Evolutionary conservation across 2,888 invertebrate genomes (phyloP), one percentile per base, ranked within the genome.

Genomic region (Meta bourneti): DNA sequence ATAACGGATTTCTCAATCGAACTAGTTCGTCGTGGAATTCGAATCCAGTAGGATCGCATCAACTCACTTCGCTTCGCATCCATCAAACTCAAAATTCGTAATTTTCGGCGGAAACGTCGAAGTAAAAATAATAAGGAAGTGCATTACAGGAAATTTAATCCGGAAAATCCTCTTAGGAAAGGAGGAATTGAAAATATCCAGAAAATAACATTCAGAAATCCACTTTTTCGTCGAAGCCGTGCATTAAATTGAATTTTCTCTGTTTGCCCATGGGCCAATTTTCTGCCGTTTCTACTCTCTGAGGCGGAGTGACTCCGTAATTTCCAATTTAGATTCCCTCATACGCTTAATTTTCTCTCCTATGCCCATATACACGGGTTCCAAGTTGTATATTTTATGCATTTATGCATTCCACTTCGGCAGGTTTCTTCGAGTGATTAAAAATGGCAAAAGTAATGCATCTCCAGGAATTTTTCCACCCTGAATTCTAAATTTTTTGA

Each of bases 111-210:
- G 9, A 54, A 34, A 54, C 16, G 79, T 19, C 13, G 34, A 61
- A 61, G 61, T 16, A 61, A 77, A 34, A 83, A 83, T 52, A 72
- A 13, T 71, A 71, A 71, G 7, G 72, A 52, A 72, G 16, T 20
- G 48, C 70, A 71, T 19, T 13, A 20, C 83, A 20, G 52, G 71
- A 83, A 83, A 83, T 83, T 83, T 83, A 74, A 83, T 83, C 52
- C 71, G 19, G 83, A 83, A 83, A 83, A 83, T 72, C 51, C 51
- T 52, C 52, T 49, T 74, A 13, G n/a, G 7, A 20, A 49, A 16
- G 20, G 11, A 16, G 71, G 20, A 83, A 72, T 71, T 72, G 72
- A 34, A 83, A 72, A 83, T 51, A 83, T 52, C 71, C 48, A 74
- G 8, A 9, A n/a, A 51, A 51, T 49, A 74, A 83, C 51, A 83